Evolutionary conservation across 1,140 invertebrate species (phyloP).

Genomic region (Ctenoplectra terminalis): DNA sequence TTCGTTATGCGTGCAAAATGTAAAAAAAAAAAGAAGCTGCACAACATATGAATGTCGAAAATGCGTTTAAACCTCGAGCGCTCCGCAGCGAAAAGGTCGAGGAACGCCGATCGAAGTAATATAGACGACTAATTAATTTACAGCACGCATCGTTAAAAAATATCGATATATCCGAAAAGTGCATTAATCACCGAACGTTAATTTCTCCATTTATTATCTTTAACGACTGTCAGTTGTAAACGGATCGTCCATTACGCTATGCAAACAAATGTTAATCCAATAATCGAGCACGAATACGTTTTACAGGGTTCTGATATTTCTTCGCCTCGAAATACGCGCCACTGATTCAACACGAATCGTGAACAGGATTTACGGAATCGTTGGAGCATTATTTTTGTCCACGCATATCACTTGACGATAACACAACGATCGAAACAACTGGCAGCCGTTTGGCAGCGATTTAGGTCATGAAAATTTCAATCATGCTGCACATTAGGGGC

Average conservation of each 20-base stretch:
- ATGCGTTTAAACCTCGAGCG: no score
- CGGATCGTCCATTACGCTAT: no score
- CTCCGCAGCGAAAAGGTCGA: no score
- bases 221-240: no score
- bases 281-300: not conserved
- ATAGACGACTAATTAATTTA: no score
- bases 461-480: constrained; percentile 62
- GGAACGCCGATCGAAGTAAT: no score
- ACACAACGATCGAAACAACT: constrained; percentile 40
- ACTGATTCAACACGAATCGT: not conserved
- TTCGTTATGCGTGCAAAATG: no score
- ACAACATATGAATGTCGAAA: no score
- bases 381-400: constrained; percentile 49
- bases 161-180: no score
- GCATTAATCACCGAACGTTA: no score
- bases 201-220: not conserved
- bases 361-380: not conserved
- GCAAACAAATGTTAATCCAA: not conserved
- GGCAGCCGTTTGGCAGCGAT: constrained; percentile 55
- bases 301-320: not conserved
- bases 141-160: no score
- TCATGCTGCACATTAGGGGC: constrained; percentile 52
- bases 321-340: not conserved
- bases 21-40: no score
- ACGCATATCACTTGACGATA: constrained; percentile 23